These are phyloP conservation scores for Peucedramus taeniatus DNA, from an alignment of 2,113 vertebrate genomes.

Conservation along the genomic window DNA sequence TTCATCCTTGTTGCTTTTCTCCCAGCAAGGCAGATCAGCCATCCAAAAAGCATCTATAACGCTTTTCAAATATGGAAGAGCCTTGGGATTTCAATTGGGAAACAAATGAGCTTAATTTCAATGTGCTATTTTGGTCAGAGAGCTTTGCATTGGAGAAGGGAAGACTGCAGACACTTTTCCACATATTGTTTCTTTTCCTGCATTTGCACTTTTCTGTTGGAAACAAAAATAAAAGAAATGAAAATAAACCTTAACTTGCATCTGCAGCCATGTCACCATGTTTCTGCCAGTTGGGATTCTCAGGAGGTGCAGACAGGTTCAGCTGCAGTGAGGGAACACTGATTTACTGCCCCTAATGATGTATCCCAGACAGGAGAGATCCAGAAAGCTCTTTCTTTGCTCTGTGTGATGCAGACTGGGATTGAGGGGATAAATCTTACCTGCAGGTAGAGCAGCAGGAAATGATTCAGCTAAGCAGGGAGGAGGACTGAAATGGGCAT, in stretches of 20 bases:
- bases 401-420: neutral
- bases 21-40: constrained; percentile 1
- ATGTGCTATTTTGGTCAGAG: neutral
- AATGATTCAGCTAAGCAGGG: neutral
- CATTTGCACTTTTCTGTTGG: neutral
- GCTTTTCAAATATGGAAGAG: neutral
- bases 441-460: neutral
- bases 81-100: constrained; percentile 37
- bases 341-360: neutral
- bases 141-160: neutral
- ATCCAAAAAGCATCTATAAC: constrained; percentile 14
- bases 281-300: neutral
- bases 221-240: neutral
- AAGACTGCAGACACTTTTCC: neutral
- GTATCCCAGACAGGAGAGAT: neutral
- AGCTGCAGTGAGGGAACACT: neutral
- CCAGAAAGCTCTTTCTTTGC: neutral
- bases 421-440: neutral
- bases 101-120: constrained; percentile 43
- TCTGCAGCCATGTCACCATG: neutral
- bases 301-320: neutral
- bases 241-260: neutral
- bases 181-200: neutral
- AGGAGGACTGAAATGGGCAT: neutral
- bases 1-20: neutral